A percentile compares a stretch with the other conserved stretches of the same genome.
phyloP scores from a whole-genome alignment of 2,113 vertebrate species.

The Mustela nigripes region DNA sequence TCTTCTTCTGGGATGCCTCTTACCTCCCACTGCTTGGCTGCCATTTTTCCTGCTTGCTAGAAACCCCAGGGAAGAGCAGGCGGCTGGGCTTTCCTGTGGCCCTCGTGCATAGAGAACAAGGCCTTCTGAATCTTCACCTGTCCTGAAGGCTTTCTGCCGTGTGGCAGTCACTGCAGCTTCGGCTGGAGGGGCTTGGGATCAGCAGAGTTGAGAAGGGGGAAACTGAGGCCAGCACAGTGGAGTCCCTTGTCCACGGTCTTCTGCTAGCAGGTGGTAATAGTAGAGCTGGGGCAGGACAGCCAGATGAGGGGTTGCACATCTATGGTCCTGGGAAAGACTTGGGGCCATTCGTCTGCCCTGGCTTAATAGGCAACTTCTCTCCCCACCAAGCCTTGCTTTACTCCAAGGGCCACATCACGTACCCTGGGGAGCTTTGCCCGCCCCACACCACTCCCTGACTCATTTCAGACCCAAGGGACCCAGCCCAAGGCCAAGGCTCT shows the following conservation, averaged over 20 bases:
- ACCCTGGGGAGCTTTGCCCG: not conserved
- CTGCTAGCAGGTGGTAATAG: not conserved
- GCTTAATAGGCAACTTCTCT: not conserved
- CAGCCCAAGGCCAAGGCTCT: not conserved
- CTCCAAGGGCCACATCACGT: not conserved
- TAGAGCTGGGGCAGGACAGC: not conserved
- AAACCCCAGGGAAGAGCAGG: not conserved
- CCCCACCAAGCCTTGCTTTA: not conserved
- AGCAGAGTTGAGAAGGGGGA: not conserved
- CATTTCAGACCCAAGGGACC: not conserved
- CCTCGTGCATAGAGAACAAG: not conserved
- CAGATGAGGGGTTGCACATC: not conserved
- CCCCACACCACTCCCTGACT: accelerated
- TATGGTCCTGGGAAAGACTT: not conserved
- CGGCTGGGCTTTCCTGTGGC: not conserved
- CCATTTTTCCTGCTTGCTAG: not conserved
- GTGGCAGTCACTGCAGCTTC: not conserved
- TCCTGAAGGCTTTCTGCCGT: not conserved
- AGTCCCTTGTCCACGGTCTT: not conserved
- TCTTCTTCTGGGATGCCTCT: not conserved
- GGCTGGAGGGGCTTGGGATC: not conserved
- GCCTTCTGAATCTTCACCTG: not conserved
- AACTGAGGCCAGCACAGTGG: not conserved
- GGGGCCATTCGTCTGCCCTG: not conserved
- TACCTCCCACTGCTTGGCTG: too few species aligned